Conservation (phyloP, 1,140 invertebrate species). For the Delia radicum region DNA sequence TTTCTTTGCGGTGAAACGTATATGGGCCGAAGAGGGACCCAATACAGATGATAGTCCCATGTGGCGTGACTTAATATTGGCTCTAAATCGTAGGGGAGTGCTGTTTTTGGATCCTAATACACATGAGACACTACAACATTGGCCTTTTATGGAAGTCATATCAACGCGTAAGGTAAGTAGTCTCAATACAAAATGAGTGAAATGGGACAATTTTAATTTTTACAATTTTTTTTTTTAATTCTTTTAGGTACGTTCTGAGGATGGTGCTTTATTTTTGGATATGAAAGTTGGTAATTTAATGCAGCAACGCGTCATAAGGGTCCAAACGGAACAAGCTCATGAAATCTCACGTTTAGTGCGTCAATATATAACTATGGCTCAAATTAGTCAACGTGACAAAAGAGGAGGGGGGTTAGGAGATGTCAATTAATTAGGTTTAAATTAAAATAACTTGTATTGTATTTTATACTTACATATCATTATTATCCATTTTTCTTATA, state of each 20-base stretch:
- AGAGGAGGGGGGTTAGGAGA: no score
- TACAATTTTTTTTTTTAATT: background rate
- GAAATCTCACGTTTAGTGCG: slow-evolving; percentile 92
- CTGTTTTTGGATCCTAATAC: slow-evolving; percentile 90
- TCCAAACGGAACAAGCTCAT: slow-evolving; percentile 96
- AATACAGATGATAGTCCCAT: slow-evolving; percentile 61
- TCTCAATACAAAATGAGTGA: no score
- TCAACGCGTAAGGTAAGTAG: slow-evolving; percentile 85
- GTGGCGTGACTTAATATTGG: slow-evolving; percentile 85
- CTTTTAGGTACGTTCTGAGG: slow-evolving; percentile 74
- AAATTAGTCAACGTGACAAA: slow-evolving; percentile 62
- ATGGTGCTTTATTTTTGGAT: slow-evolving; percentile 90
- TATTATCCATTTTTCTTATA: background rate
- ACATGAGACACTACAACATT: slow-evolving; percentile 88
- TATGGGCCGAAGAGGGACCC: slow-evolving; percentile 60
- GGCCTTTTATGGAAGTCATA: slow-evolving; percentile 93
- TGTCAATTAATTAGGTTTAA: slow-evolving; percentile 39
- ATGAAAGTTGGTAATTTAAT: slow-evolving; percentile 96
- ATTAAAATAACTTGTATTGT: background rate
- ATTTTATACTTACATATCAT: background rate
- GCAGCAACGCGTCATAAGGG: slow-evolving; percentile 90
- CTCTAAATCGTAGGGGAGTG: slow-evolving; percentile 89
- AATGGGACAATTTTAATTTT: background rate
- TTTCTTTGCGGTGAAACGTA: slow-evolving; percentile 93
- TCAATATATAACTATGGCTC: slow-evolving; percentile 91